These are phyloP conservation scores for Leptinotarsa rubiginosa DNA, from an alignment of 2,888 invertebrate genomes.

Conservation along the genomic window DNA sequence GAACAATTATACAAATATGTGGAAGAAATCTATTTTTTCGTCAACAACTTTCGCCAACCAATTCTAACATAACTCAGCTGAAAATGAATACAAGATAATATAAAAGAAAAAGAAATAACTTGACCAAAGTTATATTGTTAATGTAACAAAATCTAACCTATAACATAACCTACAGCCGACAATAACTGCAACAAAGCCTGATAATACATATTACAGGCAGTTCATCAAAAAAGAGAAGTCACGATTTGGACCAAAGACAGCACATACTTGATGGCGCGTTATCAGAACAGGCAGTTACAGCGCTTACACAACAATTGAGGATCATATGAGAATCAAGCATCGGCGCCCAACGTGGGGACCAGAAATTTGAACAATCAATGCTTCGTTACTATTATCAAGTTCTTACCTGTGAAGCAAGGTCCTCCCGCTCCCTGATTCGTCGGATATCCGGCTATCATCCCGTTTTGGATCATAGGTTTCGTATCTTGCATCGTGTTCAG, in stretches of 20 bases:
- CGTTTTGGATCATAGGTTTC: conserved; percentile 71
- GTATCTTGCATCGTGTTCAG: conserved; percentile 63
- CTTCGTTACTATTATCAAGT: background rate
- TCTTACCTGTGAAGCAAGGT: conserved; percentile 74
- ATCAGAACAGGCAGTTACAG: too few relatives aligned
- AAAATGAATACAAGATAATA: background rate
- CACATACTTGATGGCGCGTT: too few relatives aligned
- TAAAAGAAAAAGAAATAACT: background rate
- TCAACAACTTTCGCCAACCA: too few relatives aligned
- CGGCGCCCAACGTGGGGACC: conserved; percentile 1
- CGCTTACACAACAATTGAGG: too few relatives aligned
- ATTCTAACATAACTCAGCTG: too few relatives aligned
- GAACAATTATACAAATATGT: too few relatives aligned
- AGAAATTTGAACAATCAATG: background rate
- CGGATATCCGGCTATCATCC: conserved; percentile 70
- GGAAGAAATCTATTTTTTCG: too few relatives aligned
- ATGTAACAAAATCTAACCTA: background rate
- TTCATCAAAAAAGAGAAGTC: too few relatives aligned
- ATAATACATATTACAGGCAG: too few relatives aligned
- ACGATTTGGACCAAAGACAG: too few relatives aligned
- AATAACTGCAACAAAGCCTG: too few relatives aligned
- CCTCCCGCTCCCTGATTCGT: conserved; percentile 70
- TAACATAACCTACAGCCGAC: too few relatives aligned
- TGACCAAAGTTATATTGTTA: background rate
- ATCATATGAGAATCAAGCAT: background rate